phyloP scores from a whole-genome alignment of 92 coral and sea anemone genomes.

The Hydrozoanthus gracilis region DNA sequence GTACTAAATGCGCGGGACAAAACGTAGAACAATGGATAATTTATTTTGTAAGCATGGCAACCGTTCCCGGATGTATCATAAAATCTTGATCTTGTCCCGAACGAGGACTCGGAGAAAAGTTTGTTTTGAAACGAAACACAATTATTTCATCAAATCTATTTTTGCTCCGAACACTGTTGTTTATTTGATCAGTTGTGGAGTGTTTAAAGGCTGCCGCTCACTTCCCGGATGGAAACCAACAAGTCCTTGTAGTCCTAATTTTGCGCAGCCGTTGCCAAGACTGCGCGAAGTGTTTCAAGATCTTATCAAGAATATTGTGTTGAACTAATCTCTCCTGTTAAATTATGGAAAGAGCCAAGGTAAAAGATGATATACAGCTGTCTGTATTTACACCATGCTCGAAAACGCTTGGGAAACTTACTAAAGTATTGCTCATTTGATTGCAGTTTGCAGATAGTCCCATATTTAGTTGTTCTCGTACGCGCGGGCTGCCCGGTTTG shows the following conservation, averaged over 20 bases:
- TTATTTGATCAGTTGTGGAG: neutral
- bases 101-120: neutral
- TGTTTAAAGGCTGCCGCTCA: neutral
- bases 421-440: constrained; percentile 17
- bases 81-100: constrained; percentile 17
- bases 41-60: constrained; percentile 80
- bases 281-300: neutral
- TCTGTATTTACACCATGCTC: neutral
- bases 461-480: constrained; percentile 94
- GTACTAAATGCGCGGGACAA: constrained; percentile 64
- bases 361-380: neutral
- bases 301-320: neutral
- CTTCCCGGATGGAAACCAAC: constrained; percentile 28
- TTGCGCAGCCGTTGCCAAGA: constrained; percentile 16
- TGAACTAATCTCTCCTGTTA: neutral
- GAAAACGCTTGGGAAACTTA: neutral
- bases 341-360: constrained; percentile 41
- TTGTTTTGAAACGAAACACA: constrained; percentile 48
- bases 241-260: neutral
- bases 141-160: constrained; percentile 35
- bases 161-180: neutral
- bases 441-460: constrained; percentile 78
- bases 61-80: constrained; percentile 81
- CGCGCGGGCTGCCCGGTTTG: constrained; percentile 93
- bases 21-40: constrained; percentile 78